Evolutionary conservation across 2,888 invertebrate species (phyloP).

Genomic region (Drosophila subsilvestris): DNA sequence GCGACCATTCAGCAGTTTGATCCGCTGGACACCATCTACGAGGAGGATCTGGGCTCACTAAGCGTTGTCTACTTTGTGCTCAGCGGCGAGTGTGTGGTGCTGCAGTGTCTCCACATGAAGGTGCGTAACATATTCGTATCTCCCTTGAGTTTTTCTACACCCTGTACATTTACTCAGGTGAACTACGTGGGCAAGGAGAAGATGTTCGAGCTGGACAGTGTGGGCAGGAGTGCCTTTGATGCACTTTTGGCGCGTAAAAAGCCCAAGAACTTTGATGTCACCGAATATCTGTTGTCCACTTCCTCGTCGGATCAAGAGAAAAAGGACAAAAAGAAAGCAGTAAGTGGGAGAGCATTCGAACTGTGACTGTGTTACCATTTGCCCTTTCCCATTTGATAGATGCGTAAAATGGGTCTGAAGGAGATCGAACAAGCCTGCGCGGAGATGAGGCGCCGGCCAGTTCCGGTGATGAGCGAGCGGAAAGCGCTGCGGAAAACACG

Average conservation of each 20-base stretch:
- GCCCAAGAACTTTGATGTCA: conserved; percentile 13
- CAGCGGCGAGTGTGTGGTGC: conserved; percentile 82
- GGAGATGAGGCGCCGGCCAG: conserved; percentile 13
- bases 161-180: no score
- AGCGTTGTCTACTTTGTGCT: conserved; percentile 81
- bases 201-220: conserved; percentile 25
- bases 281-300: conserved; percentile 40
- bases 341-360: neutral
- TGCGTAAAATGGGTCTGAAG: conserved; percentile 55
- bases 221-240: neutral
- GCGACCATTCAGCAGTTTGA: conserved; percentile 76
- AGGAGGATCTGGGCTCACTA: conserved; percentile 76
- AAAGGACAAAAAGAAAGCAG: conserved; percentile 23
- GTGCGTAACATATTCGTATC: conserved; percentile 54
- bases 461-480: conserved; percentile 8
- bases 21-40: conserved; percentile 80
- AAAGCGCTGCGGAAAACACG: neutral
- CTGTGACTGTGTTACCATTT: no score
- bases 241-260: neutral
- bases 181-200: neutral
- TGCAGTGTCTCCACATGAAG: conserved; percentile 82
- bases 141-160: no score
- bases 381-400: conserved; percentile 23
- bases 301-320: conserved; percentile 35
- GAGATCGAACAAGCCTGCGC: conserved; percentile 46